Base-by-base conservation (phyloP, 2,888 invertebrate species). In the Chaetoderma sp. region DNA sequence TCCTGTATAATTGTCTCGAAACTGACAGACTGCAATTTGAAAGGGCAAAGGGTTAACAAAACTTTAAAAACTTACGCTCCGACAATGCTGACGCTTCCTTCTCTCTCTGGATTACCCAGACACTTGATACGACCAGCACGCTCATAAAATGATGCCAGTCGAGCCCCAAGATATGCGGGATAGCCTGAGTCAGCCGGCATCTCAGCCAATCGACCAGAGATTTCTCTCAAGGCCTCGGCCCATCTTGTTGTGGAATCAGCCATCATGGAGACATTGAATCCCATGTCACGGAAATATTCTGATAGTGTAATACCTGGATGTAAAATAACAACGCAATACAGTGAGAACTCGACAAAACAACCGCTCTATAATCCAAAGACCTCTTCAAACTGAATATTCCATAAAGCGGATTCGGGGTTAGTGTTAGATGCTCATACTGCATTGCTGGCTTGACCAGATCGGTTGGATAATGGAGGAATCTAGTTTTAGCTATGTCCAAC, bases 261-360 rank as follows among this genome's bases (percentile, higher is more conserved):
- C 99, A 99, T 99, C 99, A 99, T 99, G 78, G 98, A 96, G 50
- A 99, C 99, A 88, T 99, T 95, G 91, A 98, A 97, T 85, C 99
- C 99, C 99, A 98, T 98, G 88, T 90, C 90, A 80, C 90, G 88
- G 93, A 98, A 99, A 89, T 99, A 99, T 88, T 99, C 99, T 28
- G 98, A 97, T n/a, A 99, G 90, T 0, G 99, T 99, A 88, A 99
- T 99, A 81, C 95, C 94, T 92, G 83, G 1, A 74, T 47, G 23
- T 56, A 4, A 32, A 50, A 60, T 25, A 56, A 18, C 33, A 33
- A 60, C 25, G n/a, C n/a, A 25, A 52, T 30, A 10, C n/a, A 21
- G 6, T 13, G 6, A 6, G 39, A 30, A 2, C 18, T 39, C 13
- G 30, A 10, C 18, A 10, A 16, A 8, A 27, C 8, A 36, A 39